Conservation (phyloP, 2,888 invertebrate species). For the Amphimallon solstitiale region DNA sequence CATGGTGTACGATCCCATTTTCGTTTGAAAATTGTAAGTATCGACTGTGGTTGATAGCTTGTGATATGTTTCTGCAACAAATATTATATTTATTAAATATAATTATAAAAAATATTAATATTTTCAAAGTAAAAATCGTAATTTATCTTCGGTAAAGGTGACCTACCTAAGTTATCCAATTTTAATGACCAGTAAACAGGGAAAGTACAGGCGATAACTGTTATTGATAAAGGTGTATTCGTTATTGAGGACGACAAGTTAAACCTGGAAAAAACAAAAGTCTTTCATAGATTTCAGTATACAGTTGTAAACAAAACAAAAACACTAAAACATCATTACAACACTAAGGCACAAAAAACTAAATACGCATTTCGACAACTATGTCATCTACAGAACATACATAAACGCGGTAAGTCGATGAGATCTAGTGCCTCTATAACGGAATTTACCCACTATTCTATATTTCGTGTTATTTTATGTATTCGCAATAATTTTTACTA, state of each 20-base stretch:
- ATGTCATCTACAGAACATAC: too few relatives aligned
- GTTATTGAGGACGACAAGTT: slow-evolving; percentile 41
- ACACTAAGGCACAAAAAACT: too few relatives aligned
- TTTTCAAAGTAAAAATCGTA: not conserved
- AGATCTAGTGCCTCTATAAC: too few relatives aligned
- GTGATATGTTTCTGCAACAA: slow-evolving; percentile 4
- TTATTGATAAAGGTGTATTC: slow-evolving; percentile 48
- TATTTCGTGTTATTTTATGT: too few relatives aligned
- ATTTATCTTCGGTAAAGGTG: not conserved
- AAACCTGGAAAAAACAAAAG: slow-evolving; percentile 42
- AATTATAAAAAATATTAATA: not conserved
- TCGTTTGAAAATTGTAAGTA: slow-evolving; percentile 46
- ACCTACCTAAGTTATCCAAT: slow-evolving; percentile 13
- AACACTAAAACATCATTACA: too few relatives aligned
- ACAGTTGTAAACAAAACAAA: too few relatives aligned
- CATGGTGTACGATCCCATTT: slow-evolving; percentile 17
- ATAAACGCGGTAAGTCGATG: too few relatives aligned
- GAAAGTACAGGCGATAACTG: slow-evolving; percentile 51
- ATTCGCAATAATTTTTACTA: too few relatives aligned
- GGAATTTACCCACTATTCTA: too few relatives aligned
- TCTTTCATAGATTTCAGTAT: too few relatives aligned
- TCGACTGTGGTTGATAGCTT: slow-evolving; percentile 39
- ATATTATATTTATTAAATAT: not conserved
- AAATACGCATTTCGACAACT: too few relatives aligned
- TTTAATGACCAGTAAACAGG: slow-evolving; percentile 48